phyloP scores from a whole-genome alignment of 2,797 vertebrate genomes.

The Protosalanx chinensis region DNA sequence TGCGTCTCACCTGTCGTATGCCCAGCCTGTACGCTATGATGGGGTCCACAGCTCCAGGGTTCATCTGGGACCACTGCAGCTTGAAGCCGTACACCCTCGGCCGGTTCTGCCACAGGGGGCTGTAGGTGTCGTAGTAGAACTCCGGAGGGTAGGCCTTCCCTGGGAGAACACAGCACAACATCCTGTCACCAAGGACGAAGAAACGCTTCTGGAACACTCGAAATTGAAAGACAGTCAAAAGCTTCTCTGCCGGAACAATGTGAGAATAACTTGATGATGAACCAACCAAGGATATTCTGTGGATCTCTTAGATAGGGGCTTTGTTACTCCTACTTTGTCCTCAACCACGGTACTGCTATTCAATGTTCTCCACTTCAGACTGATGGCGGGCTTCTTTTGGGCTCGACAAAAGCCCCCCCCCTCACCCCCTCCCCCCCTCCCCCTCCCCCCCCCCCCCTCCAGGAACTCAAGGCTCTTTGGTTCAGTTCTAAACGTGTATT shows the following conservation, averaged over 20 bases:
- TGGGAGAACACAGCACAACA: constrained; percentile 36
- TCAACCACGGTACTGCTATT: background rate
- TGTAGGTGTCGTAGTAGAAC: constrained; percentile 98
- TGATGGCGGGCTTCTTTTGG: too few relatives aligned
- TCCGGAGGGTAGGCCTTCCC: constrained; percentile 93
- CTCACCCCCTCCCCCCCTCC: too few relatives aligned
- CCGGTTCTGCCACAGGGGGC: constrained; percentile 92
- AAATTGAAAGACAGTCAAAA: background rate
- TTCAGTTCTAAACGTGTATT: background rate
- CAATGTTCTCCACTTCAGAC: too few relatives aligned
- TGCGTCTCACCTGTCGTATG: constrained; percentile 85
- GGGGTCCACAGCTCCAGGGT: constrained; percentile 86
- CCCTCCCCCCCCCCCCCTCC: too few relatives aligned
- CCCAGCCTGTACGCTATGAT: constrained; percentile 92
- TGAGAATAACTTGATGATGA: too few relatives aligned
- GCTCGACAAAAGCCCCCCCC: too few relatives aligned
- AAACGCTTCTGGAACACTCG: constrained; percentile 2
- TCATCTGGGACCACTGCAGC: constrained; percentile 98
- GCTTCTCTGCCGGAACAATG: too few relatives aligned
- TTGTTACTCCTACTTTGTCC: background rate
- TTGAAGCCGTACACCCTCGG: constrained; percentile 91
- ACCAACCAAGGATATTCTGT: background rate
- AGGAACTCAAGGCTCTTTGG: background rate
- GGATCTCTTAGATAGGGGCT: too few relatives aligned
- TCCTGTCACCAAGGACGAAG: background rate